Evolutionary conservation across 2,113 vertebrate species (phyloP).

Genomic region (Pteronura brasiliensis): DNA sequence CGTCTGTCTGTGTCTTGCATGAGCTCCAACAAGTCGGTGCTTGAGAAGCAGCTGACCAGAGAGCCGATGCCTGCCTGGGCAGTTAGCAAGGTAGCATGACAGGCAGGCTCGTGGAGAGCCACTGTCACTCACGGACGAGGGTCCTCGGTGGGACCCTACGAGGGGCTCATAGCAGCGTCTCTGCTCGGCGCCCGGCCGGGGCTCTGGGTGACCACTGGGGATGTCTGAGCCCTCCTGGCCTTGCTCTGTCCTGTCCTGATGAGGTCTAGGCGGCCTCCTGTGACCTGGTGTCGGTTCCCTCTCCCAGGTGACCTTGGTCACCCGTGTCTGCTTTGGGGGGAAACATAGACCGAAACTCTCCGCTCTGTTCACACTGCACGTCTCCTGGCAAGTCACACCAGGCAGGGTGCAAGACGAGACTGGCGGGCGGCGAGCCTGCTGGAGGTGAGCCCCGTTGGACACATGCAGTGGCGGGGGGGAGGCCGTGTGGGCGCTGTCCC

Average conservation of each 20-base stretch:
- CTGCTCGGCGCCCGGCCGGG: neutral
- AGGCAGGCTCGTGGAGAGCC: neutral
- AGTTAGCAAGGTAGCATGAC: rapidly evolving
- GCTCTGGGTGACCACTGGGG: no score
- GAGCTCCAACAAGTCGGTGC: no score
- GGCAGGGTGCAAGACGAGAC: neutral
- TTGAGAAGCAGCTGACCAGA: neutral
- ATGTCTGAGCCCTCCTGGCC: neutral
- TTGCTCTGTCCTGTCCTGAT: no score
- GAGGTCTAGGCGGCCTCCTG: neutral
- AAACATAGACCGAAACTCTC: neutral
- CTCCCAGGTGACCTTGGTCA: neutral
- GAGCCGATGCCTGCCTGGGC: no score
- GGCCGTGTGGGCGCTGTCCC: neutral
- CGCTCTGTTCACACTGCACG: rapidly evolving
- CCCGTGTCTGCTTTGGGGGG: neutral
- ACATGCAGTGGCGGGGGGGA: rapidly evolving
- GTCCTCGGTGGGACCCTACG: rapidly evolving
- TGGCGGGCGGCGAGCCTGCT: neutral
- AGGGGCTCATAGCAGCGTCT: neutral
- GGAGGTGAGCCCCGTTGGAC: rapidly evolving
- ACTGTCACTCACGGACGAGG: rapidly evolving
- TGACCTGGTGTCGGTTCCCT: no score
- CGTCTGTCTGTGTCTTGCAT: rapidly evolving
- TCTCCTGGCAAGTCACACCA: neutral